Evolutionary conservation across 2,797 vertebrate species (phyloP).

Genomic region (Tympanoctomys barrerae): DNA sequence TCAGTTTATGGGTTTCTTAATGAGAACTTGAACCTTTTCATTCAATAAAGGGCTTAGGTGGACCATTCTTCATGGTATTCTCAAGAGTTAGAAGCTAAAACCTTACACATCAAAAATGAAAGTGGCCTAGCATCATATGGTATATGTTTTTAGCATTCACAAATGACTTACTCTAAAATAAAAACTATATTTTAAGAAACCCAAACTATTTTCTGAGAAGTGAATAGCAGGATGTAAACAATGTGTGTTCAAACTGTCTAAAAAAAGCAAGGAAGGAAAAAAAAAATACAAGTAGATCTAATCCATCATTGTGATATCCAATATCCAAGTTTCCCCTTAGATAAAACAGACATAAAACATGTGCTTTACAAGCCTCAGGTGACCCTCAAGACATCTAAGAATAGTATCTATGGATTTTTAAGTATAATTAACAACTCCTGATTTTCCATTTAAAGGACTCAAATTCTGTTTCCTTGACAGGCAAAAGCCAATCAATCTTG

Average conservation of each 20-base stretch:
- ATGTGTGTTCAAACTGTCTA: slow-evolving; percentile 44
- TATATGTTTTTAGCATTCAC: slow-evolving; percentile 78
- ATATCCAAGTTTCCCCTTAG: slow-evolving; percentile 76
- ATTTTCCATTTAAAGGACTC: slow-evolving; percentile 85
- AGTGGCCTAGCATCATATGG: neutral
- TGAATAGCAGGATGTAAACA: slow-evolving; percentile 79
- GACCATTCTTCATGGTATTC: slow-evolving; percentile 39
- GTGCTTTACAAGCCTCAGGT: slow-evolving; percentile 76
- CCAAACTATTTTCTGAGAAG: slow-evolving; percentile 76
- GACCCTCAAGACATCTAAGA: slow-evolving; percentile 85
- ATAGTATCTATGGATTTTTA: slow-evolving; percentile 85
- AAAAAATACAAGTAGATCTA: slow-evolving; percentile 73
- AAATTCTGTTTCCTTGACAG: slow-evolving; percentile 86
- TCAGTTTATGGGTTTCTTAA: slow-evolving; percentile 65
- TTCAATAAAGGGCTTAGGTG: slow-evolving; percentile 36
- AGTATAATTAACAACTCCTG: slow-evolving; percentile 88
- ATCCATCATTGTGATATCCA: slow-evolving; percentile 71
- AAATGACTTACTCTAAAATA: slow-evolving; percentile 82
- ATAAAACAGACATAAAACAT: slow-evolving; percentile 77
- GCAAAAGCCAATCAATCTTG: slow-evolving; percentile 88
- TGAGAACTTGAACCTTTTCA: slow-evolving; percentile 61
- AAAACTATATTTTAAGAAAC: slow-evolving; percentile 65
- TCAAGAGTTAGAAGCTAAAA: neutral
- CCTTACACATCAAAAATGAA: slow-evolving; percentile 4
- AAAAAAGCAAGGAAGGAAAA: neutral